Evolutionary conservation across 2,797 vertebrate species (phyloP), one percentile per base, ranked within the genome.

Genomic region (Diplodus puntazzo): DNA sequence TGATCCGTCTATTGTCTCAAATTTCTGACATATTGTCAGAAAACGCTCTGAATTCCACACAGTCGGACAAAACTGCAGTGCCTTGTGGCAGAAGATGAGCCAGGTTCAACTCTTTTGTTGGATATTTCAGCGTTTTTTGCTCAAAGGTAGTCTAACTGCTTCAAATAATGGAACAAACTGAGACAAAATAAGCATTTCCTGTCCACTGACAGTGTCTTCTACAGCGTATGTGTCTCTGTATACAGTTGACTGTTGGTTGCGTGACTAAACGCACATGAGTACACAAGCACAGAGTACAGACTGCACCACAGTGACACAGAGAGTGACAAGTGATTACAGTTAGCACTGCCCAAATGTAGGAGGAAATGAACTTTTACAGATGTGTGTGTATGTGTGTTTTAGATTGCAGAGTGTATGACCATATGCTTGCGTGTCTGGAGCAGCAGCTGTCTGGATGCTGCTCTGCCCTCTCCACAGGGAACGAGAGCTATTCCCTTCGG

Each of bases 361-460:
- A 53, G 60, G n/a, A 59, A 71, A 59, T 63, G 2, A 69, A 69
- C 48, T 52, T 60, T 43, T 27, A 21, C 73, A 75, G 68, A 57
- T 80, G 73, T 67, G 20, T 65, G 23, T 49, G 58, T 39, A 11
- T 48, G 21, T 27, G 50, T 60, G 39, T 53, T 59, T 48, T 21
- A 39, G 21, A 45, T 5, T 59, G 12, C 25, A 46, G 20, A 42
- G 66, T 43, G 16, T n/a, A 3, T 12, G 73, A 64, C 46, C 76
- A 75, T 54, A 83, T 74, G 81, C 8, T 50, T 14, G 63, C 9
- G 48, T 21, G 52, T 67, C 59, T 79, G 59, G 52, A 43, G 0
- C 57, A 72, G 60, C 77, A 82, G 77, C 77, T 83, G 80, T 54
- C 21, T 59, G 23, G 30, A 79, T 46, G 62, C 50, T 7, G 73